Percentiles rank a stretch among this genome's conserved stretches.
Conservation (phyloP, 2,888 invertebrate genomes). For the Morpho achilles region DNA sequence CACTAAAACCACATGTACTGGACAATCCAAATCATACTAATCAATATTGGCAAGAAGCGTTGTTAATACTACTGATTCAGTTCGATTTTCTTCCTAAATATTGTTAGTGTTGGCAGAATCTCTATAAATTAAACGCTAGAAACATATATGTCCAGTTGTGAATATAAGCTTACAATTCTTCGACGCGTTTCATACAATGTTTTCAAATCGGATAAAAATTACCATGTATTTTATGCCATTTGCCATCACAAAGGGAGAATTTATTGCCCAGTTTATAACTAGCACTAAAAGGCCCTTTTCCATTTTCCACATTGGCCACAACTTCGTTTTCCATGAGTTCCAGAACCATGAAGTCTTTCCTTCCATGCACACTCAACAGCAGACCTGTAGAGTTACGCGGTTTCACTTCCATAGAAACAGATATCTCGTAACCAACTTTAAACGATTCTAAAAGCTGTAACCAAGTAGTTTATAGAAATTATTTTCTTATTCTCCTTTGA, state of each 20-base stretch:
- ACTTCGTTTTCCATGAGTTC: constrained; percentile 93
- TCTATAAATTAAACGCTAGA: too few species aligned
- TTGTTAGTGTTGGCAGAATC: too few species aligned
- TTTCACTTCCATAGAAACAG: constrained; percentile 90
- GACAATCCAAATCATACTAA: too few species aligned
- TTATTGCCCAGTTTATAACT: constrained; percentile 83
- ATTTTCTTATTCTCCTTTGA: too few species aligned
- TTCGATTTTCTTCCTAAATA: too few species aligned
- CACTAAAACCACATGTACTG: too few species aligned
- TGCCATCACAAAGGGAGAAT: constrained; percentile 93
- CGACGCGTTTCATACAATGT: too few species aligned
- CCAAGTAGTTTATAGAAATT: background rate
- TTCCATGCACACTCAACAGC: constrained; percentile 91
- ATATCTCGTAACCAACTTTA: constrained; percentile 87
- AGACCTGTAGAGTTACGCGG: constrained; percentile 92
- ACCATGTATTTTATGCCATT: constrained; percentile 95
- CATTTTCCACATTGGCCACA: constrained; percentile 90
- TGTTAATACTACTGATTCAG: too few species aligned
- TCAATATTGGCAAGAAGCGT: too few species aligned
- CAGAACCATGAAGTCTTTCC: constrained; percentile 89
- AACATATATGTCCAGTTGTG: too few species aligned
- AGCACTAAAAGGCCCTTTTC: constrained; percentile 88
- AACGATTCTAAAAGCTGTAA: constrained; percentile 82
- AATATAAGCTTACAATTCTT: too few species aligned
- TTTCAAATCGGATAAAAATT: constrained; percentile 25